Conservation (phyloP, 2,113 vertebrate species). For the Zeus faber region DNA sequence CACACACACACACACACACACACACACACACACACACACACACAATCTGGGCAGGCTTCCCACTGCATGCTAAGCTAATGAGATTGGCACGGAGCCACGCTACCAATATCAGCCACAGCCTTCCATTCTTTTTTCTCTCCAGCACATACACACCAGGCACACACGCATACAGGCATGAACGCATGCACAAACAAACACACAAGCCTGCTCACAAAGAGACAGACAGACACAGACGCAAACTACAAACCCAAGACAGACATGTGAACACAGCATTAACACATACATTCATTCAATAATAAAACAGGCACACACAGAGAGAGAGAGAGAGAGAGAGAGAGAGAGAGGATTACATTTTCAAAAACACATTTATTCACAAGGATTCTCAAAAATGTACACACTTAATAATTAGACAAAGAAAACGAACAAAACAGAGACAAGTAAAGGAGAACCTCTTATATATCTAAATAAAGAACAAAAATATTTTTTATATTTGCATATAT, state of each 20-base stretch:
- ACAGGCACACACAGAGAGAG: no score
- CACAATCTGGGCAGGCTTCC: constrained; percentile 54
- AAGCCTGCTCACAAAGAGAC: constrained; percentile 1
- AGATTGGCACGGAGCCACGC: constrained; percentile 63
- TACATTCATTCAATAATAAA: no score
- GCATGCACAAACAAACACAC: constrained; percentile 4
- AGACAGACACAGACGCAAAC: constrained; percentile 1
- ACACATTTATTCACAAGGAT: no score
- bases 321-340: no score
- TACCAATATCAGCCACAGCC: constrained; percentile 62
- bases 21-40: constrained; percentile 10
- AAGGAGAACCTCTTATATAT: no score
- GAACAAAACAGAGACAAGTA: no score
- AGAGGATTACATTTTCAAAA: no score
- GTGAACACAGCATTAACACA: no score
- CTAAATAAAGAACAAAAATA: no score
- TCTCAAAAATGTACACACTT: no score
- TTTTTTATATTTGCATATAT: no score
- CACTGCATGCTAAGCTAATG: constrained; percentile 72
- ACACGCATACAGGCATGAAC: constrained; percentile 19
- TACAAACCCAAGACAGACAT: not conserved
- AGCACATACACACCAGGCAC: constrained; percentile 5
- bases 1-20: constrained; percentile 1
- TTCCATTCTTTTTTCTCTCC: constrained; percentile 34
- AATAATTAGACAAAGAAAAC: no score